A percentile compares a stretch with the other conserved stretches of the same genome.
Conservation (phyloP, 2,113 vertebrate genomes). For the Jacana jacana region DNA sequence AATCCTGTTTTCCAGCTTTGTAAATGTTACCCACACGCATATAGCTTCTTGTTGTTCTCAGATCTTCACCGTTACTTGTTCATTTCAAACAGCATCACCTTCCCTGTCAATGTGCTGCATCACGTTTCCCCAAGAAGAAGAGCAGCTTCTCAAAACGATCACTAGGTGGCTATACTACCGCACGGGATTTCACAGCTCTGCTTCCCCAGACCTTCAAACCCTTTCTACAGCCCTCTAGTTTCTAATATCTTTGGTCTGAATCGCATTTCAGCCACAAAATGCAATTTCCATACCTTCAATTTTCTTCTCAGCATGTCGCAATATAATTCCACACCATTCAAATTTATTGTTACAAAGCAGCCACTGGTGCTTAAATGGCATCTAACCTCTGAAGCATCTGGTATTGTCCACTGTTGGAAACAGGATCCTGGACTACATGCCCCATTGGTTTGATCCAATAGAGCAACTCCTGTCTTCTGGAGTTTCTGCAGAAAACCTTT, state of each 20-base stretch:
- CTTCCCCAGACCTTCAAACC: neutral
- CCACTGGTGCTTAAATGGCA: neutral
- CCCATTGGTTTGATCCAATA: neutral
- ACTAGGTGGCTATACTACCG: constrained; percentile 63
- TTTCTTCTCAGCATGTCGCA: constrained; percentile 52
- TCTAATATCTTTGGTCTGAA: constrained; percentile 22
- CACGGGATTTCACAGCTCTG: neutral
- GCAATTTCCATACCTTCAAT: constrained; percentile 63
- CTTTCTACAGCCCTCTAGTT: neutral
- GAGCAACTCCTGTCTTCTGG: neutral
- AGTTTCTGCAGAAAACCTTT: constrained; percentile 6
- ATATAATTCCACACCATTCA: constrained; percentile 27
- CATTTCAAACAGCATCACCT: neutral
- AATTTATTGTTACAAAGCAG: constrained; percentile 31
- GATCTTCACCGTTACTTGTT: neutral
- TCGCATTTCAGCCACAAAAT: constrained; percentile 41
- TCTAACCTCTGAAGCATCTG: constrained; percentile 34
- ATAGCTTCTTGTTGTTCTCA: neutral
- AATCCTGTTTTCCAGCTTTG: constrained; percentile 8
- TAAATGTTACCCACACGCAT: neutral
- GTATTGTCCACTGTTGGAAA: constrained; percentile 5
- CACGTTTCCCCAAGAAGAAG: neutral
- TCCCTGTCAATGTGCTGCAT: neutral
- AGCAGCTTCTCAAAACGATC: constrained; percentile 13
- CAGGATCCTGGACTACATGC: neutral